Evolutionary conservation across 1,140 invertebrate species (phyloP).

Genomic region (Drosophila truncata): DNA sequence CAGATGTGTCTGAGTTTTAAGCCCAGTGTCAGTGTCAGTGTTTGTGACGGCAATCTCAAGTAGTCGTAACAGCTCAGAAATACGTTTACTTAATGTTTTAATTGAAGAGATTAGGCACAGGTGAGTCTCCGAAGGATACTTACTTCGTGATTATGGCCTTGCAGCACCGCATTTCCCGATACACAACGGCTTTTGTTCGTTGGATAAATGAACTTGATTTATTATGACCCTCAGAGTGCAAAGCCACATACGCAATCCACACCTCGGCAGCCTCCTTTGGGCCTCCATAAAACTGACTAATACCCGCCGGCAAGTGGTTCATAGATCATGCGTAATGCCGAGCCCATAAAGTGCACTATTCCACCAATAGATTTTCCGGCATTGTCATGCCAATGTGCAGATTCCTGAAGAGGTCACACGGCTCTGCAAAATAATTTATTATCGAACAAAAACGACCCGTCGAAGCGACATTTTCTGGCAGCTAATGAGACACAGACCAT

Average conservation of each 20-base stretch:
- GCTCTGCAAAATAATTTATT: constrained; percentile 53
- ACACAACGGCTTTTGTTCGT: not conserved
- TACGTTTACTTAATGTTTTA: too few species aligned
- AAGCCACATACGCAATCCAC: not conserved
- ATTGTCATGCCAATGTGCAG: constrained; percentile 49
- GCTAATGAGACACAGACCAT: constrained; percentile 53
- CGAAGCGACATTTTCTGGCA: constrained; percentile 3
- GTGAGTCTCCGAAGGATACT: not conserved
- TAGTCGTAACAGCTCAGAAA: not conserved
- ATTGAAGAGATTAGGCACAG: not conserved
- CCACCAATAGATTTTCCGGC: constrained; percentile 36
- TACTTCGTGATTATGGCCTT: too few species aligned
- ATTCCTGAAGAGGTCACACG: constrained; percentile 8
- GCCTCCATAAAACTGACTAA: constrained; percentile 18
- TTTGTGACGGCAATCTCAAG: constrained; percentile 9
- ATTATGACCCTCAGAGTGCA: not conserved
- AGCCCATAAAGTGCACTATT: constrained; percentile 7
- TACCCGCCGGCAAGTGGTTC: constrained; percentile 1
- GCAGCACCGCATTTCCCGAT: not conserved
- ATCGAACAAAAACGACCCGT: not conserved
- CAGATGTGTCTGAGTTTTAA: not conserved
- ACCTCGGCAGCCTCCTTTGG: not conserved
- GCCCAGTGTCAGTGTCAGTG: too few species aligned
- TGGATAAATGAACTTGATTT: constrained; percentile 1
- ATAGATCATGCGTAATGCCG: constrained; percentile 6